These are phyloP conservation scores for Myripristis jacobus DNA, from an alignment of 2,797 vertebrate species.

Conservation along the genomic window DNA sequence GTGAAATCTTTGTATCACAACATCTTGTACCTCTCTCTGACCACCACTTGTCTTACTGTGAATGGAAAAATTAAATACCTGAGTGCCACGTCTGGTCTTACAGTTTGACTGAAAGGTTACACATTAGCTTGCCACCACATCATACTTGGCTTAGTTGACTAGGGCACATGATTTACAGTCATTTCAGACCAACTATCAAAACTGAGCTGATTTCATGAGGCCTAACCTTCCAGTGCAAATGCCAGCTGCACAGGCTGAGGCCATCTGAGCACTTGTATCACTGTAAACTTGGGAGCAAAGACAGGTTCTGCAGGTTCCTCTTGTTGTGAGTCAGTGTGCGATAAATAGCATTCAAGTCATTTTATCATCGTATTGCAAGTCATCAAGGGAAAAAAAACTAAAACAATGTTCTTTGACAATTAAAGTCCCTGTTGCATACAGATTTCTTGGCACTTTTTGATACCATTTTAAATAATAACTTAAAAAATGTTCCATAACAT, in stretches of 20 bases:
- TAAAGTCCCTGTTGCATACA: conserved; percentile 27
- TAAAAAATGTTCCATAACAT: conserved; percentile 16
- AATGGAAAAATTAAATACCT: conserved; percentile 16
- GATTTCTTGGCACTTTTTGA: conserved; percentile 42
- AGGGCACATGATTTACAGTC: conserved; percentile 9
- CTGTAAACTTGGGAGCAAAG: conserved; percentile 18
- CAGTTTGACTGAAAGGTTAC: conserved; percentile 47
- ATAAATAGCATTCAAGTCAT: conserved; percentile 71
- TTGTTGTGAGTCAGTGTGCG: conserved; percentile 37
- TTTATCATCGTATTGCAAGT: conserved; percentile 45
- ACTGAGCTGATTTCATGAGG: background rate
- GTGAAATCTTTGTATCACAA: conserved; percentile 23
- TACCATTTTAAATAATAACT: conserved; percentile 30
- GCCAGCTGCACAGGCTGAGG: conserved; percentile 11
- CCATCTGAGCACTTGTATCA: conserved; percentile 3
- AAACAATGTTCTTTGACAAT: conserved; percentile 6
- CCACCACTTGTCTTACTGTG: conserved; percentile 15
- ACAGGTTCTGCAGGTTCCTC: conserved; percentile 70
- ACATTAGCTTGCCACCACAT: conserved; percentile 28
- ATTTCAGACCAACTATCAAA: background rate
- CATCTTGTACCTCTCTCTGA: conserved; percentile 7
- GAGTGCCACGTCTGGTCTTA: conserved; percentile 24
- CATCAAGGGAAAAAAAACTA: conserved; percentile 13
- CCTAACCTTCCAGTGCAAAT: conserved; percentile 33
- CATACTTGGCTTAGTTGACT: background rate